A percentile compares a stretch with the other conserved stretches of the same genome.
These are phyloP conservation scores for Bagarius yarrelli DNA, from an alignment of 2,113 vertebrate species.

Conservation along the genomic window DNA sequence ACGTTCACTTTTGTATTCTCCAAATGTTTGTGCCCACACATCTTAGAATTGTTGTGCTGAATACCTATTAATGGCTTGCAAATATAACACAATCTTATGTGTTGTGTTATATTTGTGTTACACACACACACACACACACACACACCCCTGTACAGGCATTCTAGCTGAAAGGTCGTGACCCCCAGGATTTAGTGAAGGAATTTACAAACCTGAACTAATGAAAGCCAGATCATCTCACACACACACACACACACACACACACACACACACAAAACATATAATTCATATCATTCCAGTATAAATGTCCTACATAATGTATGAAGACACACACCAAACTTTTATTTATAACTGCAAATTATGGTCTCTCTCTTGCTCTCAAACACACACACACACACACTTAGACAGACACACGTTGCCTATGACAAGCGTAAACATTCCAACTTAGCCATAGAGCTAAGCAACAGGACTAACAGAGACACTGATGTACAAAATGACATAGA, in stretches of 20 bases:
- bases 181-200: not conserved
- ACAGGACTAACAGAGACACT: constrained; percentile 1
- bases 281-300: not conserved
- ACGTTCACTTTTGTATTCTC: not conserved
- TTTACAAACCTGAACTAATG: constrained; percentile 32
- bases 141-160: not conserved
- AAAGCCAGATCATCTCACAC: constrained; percentile 19
- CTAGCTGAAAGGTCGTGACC: constrained; percentile 14
- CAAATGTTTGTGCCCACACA: not conserved
- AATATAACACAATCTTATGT: not conserved
- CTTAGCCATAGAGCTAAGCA: not conserved
- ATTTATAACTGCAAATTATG: not conserved
- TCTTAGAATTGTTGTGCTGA: not conserved
- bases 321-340: not conserved
- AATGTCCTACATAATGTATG: not conserved
- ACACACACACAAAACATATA: not conserved
- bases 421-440: constrained; percentile 5
- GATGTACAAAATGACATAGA: not conserved
- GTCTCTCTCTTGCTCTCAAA: not conserved
- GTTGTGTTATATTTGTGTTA: no score
- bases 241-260: not conserved
- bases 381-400: constrained; percentile 1
- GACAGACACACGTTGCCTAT: not conserved
- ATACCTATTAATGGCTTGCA: not conserved
- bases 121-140: constrained; percentile 21